A percentile compares a stretch with the other conserved stretches of the same genome.
These are phyloP conservation scores for Nothura maculosa DNA, from an alignment of 2,797 vertebrate species.

Conservation along the genomic window DNA sequence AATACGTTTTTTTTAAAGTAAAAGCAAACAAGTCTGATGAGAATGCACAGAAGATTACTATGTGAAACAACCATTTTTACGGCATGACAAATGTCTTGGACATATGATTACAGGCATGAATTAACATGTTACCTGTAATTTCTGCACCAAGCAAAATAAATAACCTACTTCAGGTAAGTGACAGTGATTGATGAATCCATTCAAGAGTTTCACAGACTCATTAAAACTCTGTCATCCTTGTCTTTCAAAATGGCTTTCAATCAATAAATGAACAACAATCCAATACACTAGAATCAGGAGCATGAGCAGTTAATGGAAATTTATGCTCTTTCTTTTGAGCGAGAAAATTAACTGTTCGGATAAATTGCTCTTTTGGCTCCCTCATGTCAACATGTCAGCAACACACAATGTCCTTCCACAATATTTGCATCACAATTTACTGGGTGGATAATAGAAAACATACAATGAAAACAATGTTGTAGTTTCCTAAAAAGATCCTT, in stretches of 20 bases:
- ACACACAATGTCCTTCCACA: background rate
- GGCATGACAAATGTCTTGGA: background rate
- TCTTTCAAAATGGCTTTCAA: background rate
- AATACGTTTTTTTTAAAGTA: background rate
- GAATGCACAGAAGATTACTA: background rate
- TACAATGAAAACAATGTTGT: background rate
- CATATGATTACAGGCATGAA: background rate
- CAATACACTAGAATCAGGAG: background rate
- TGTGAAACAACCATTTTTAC: background rate
- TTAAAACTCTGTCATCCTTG: background rate
- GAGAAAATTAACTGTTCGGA: background rate
- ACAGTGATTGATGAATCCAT: background rate
- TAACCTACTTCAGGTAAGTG: background rate
- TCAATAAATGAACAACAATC: background rate
- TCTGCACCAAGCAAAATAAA: constrained; percentile 3
- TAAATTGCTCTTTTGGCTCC: background rate
- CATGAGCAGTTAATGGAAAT: background rate
- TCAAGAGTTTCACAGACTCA: background rate
- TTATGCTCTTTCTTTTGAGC: background rate
- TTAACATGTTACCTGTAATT: background rate
- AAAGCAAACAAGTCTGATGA: background rate
- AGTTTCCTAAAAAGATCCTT: background rate
- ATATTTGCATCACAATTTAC: background rate
- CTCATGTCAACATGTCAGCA: background rate
- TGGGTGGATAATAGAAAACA: fast-evolving